phyloP scores from a whole-genome alignment of 2,797 vertebrate genomes.

The Eulemur rubriventer region DNA sequence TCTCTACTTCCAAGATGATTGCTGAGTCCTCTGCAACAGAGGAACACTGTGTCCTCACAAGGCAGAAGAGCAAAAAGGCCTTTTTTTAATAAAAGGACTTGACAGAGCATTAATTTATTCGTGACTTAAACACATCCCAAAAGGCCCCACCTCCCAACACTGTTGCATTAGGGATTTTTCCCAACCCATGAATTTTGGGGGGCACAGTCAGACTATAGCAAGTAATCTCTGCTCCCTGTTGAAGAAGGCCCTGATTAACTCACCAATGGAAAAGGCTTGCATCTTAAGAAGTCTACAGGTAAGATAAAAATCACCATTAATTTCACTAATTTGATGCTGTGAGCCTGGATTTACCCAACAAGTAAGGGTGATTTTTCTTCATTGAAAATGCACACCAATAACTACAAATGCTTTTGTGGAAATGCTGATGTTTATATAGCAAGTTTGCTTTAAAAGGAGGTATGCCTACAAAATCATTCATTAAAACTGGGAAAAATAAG shows the following conservation, averaged over 20 bases:
- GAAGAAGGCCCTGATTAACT: background rate
- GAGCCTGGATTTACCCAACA: background rate
- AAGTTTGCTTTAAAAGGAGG: conserved; percentile 5
- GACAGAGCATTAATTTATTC: background rate
- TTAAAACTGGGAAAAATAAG: conserved; percentile 11
- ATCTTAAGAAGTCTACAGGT: background rate
- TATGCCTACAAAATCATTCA: background rate
- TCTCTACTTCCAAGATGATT: background rate
- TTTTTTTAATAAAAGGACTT: background rate
- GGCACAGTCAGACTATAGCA: background rate
- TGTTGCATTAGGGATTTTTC: background rate
- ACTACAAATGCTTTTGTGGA: background rate
- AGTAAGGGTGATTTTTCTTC: background rate
- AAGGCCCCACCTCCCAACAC: background rate
- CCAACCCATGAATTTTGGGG: background rate
- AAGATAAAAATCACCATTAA: background rate
- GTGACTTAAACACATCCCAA: background rate
- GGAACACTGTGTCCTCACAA: background rate
- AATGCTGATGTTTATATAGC: background rate
- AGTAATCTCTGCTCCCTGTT: background rate
- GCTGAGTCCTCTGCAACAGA: background rate
- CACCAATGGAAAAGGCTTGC: background rate
- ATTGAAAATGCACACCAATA: background rate
- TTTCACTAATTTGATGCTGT: background rate
- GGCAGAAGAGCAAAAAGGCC: background rate